A percentile compares a stretch with the other conserved stretches of the same genome.
Conservation (phyloP, 2,113 vertebrate genomes). For the Physeter macrocephalus region DNA sequence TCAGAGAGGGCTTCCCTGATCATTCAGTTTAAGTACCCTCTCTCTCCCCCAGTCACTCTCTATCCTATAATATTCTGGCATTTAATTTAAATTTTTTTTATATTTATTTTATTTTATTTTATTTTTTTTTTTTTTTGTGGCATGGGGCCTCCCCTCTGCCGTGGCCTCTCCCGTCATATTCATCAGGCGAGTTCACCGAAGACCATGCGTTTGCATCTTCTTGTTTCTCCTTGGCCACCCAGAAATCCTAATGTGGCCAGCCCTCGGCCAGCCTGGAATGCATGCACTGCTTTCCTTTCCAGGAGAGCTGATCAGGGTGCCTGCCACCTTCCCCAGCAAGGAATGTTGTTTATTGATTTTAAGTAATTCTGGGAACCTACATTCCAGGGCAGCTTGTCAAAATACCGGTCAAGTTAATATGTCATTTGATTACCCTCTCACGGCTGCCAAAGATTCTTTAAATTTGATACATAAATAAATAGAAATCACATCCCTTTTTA, state of each 20-base stretch:
- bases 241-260: constrained; percentile 12
- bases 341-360: constrained; percentile 65
- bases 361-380: constrained; percentile 53
- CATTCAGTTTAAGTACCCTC: neutral
- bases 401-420: constrained; percentile 61
- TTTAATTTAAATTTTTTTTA: neutral
- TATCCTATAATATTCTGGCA: neutral
- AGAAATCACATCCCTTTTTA: neutral
- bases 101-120: neutral
- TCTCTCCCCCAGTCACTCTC: neutral
- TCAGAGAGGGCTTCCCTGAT: neutral
- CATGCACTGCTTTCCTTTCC: neutral
- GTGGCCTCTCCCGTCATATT: too few relatives aligned
- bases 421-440: constrained; percentile 35
- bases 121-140: too few relatives aligned
- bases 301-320: neutral
- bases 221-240: neutral
- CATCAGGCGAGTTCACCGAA: neutral
- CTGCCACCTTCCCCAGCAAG: constrained; percentile 7
- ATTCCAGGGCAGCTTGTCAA: constrained; percentile 62
- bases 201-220: neutral
- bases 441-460: constrained; percentile 21
- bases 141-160: too few relatives aligned
- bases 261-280: constrained; percentile 43
- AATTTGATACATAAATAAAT: constrained; percentile 37